Evolutionary conservation across 2,113 vertebrate genomes (phyloP).

Genomic region (Petroica traversi): DNA sequence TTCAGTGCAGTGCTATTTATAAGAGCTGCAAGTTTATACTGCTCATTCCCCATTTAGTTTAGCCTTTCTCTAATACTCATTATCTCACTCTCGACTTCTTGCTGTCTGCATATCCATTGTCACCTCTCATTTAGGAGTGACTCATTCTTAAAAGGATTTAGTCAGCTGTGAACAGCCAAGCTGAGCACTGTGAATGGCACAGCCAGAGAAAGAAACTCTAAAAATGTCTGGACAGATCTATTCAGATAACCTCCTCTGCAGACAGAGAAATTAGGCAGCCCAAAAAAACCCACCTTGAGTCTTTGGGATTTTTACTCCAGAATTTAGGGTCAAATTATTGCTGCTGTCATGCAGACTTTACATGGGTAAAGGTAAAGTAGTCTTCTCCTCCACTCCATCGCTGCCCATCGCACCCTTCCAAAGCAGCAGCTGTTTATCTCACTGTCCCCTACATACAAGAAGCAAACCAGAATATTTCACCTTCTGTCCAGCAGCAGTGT

Average conservation of each 20-base stretch:
- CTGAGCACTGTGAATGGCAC: not conserved
- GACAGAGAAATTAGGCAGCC: not conserved
- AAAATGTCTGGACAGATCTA: conserved; percentile 29
- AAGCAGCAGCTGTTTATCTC: not conserved
- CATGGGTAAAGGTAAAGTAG: not conserved
- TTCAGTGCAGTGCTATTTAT: conserved; percentile 7
- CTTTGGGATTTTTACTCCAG: not conserved
- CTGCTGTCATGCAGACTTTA: not conserved
- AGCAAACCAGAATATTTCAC: not conserved
- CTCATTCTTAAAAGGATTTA: conserved; percentile 57
- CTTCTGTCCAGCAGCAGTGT: not conserved
- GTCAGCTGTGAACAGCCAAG: conserved; percentile 48
- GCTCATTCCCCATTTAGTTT: not conserved
- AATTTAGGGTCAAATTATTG: not conserved
- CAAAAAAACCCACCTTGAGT: not conserved
- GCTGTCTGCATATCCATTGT: conserved; percentile 37
- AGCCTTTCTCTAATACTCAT: conserved; percentile 32
- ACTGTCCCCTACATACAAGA: not conserved
- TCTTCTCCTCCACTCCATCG: not conserved
- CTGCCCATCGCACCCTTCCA: not conserved
- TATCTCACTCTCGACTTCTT: conserved; percentile 33
- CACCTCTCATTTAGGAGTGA: conserved; percentile 45
- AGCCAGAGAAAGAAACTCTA: not conserved
- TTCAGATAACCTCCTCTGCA: not conserved
- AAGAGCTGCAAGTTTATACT: not conserved